phyloP scores from a whole-genome alignment of 2,113 vertebrate genomes.

The Puffinus mauretanicus region DNA sequence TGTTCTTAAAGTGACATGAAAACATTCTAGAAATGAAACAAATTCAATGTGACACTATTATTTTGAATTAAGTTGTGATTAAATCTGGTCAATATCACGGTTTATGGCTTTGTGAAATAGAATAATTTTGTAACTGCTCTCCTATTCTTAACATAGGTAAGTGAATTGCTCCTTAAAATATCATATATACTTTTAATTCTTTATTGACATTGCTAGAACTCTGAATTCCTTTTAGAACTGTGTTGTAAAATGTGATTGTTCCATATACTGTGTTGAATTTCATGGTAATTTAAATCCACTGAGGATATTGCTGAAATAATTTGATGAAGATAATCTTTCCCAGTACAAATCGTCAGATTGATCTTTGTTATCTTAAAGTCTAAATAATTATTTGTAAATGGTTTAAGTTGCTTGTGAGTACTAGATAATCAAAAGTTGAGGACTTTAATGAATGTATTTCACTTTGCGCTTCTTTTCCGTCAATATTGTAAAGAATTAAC shows the following conservation, averaged over 20 bases:
- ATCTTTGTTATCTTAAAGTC: not conserved
- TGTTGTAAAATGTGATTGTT: not conserved
- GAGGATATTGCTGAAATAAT: constrained; percentile 1
- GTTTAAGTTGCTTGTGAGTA: not conserved
- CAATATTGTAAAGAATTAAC: not conserved
- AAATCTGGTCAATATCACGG: not conserved
- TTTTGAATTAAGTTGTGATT: not conserved
- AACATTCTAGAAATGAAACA: not conserved
- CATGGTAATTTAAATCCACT: not conserved
- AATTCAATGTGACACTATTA: not conserved
- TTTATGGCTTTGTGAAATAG: not conserved
- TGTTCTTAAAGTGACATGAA: not conserved
- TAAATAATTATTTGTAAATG: constrained; percentile 3
- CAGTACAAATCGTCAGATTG: not conserved
- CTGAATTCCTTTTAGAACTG: not conserved
- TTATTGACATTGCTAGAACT: not conserved
- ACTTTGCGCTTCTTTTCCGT: not conserved
- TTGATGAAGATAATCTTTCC: not conserved
- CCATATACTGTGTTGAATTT: not conserved
- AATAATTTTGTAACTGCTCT: not conserved
- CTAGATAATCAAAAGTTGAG: not conserved
- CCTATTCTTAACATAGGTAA: not conserved
- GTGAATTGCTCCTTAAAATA: not conserved
- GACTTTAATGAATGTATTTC: not conserved
- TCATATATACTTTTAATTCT: not conserved